These are phyloP conservation scores for Petrolisthes cinctipes DNA, from an alignment of 2,888 invertebrate species.

Conservation along the genomic window DNA sequence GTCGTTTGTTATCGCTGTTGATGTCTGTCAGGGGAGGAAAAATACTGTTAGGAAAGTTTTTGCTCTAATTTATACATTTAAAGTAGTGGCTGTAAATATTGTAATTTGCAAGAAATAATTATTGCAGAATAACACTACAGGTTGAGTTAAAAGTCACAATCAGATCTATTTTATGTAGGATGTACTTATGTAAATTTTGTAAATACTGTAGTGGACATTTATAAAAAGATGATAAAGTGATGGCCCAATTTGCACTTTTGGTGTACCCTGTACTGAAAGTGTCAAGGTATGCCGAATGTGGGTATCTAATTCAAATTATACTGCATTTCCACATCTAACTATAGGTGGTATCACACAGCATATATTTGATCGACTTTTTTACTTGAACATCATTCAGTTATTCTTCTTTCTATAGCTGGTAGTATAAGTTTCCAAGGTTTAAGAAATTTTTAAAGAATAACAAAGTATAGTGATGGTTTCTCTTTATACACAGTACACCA, in stretches of 20 bases:
- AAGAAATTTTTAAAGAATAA: no score
- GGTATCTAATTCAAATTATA: background rate
- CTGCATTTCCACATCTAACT: background rate
- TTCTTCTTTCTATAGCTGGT: no score
- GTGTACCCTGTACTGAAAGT: no score
- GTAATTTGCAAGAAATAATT: background rate
- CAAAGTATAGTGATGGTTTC: no score
- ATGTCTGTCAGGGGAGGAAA: background rate
- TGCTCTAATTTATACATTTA: background rate
- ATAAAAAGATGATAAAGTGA: background rate
- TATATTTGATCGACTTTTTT: no score
- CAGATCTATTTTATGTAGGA: background rate
- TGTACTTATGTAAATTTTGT: background rate
- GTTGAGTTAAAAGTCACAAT: background rate
- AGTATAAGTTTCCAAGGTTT: no score
- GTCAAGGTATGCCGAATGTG: background rate
- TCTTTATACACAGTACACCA: no score
- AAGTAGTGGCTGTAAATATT: background rate
- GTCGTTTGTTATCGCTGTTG: constrained; percentile 12
- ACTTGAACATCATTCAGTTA: no score
- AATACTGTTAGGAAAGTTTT: background rate
- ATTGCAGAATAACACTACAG: no score
- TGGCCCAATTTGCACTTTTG: background rate
- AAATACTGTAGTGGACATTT: background rate
- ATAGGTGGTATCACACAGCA: no score